Conservation (phyloP, 2,113 vertebrate species). For the Catagonus wagneri region DNA sequence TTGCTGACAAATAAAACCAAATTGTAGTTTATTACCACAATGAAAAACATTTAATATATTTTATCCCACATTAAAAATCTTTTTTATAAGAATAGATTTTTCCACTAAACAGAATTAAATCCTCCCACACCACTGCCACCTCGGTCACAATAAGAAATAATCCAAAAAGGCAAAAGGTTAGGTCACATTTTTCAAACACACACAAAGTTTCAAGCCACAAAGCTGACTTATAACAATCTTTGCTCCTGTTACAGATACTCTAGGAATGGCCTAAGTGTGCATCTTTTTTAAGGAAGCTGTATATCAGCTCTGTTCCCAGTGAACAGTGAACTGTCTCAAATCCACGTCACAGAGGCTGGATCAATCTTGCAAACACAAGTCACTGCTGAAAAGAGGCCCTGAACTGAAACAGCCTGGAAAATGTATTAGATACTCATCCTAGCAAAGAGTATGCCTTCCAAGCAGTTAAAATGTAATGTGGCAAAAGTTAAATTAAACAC, state of each 20-base stretch:
- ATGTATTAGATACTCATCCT: constrained; percentile 90
- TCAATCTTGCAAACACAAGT: constrained; percentile 91
- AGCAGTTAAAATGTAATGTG: constrained; percentile 86
- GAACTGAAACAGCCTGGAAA: constrained; percentile 92
- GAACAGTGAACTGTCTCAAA: constrained; percentile 93
- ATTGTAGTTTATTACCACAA: constrained; percentile 68
- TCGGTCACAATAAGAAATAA: constrained; percentile 52
- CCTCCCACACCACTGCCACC: not conserved
- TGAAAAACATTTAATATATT: constrained; percentile 66
- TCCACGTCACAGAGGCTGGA: constrained; percentile 89
- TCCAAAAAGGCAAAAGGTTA: constrained; percentile 65
- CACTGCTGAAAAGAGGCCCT: constrained; percentile 90
- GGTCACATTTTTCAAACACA: constrained; percentile 53
- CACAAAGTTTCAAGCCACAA: constrained; percentile 52
- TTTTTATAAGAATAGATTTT: constrained; percentile 25
- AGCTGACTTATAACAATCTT: constrained; percentile 68
- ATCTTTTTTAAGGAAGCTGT: constrained; percentile 84
- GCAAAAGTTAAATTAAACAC: constrained; percentile 87
- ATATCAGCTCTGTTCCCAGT: constrained; percentile 87
- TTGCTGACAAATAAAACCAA: constrained; percentile 76
- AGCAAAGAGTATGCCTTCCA: constrained; percentile 85
- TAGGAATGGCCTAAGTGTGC: constrained; percentile 67
- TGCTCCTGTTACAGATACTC: constrained; percentile 50
- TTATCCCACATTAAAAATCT: constrained; percentile 59
- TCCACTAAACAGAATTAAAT: constrained; percentile 54